Evolutionary conservation across 2,797 vertebrate species (phyloP).

Genomic region (Tokudaia muenninki): DNA sequence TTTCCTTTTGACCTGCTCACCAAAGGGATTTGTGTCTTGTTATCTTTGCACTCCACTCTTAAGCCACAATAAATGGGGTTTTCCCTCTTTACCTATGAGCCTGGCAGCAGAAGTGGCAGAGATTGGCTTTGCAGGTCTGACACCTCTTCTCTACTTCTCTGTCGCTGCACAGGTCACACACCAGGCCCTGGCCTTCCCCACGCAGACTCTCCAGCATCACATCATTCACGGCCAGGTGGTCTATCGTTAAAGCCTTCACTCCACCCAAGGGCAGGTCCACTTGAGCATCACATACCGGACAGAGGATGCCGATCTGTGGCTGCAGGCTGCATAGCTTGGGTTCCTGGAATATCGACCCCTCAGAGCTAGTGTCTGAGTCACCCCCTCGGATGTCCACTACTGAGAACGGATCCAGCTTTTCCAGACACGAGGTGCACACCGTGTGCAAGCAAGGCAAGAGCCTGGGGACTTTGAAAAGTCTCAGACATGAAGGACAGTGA

Average conservation of each 20-base stretch:
- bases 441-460: conserved; percentile 95
- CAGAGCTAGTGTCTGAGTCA: conserved; percentile 78
- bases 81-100: conserved; percentile 93
- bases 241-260: conserved; percentile 89
- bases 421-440: conserved; percentile 92
- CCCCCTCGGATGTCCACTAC: conserved; percentile 68
- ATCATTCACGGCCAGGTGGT: conserved; percentile 93
- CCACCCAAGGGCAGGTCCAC: conserved; percentile 92
- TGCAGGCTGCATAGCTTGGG: conserved; percentile 44
- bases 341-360: conserved; percentile 67
- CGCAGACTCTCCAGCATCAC: conserved; percentile 91
- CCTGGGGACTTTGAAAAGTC: conserved; percentile 90
- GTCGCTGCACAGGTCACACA: conserved; percentile 94
- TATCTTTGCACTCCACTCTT: conserved; percentile 5
- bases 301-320: conserved; percentile 89
- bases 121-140: conserved; percentile 91
- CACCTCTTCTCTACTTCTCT: conserved; percentile 92
- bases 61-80: background rate
- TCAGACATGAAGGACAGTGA: conserved; percentile 89
- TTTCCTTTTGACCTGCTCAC: conserved; percentile 5
- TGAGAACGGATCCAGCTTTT: conserved; percentile 90
- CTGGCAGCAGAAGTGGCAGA: conserved; percentile 96
- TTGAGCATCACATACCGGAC: conserved; percentile 94
- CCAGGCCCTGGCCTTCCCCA: conserved; percentile 85
- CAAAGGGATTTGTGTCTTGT: background rate